These are phyloP conservation scores for Cyprinodon variegatus DNA, from an alignment of 2,113 vertebrate genomes.

Conservation along the genomic window DNA sequence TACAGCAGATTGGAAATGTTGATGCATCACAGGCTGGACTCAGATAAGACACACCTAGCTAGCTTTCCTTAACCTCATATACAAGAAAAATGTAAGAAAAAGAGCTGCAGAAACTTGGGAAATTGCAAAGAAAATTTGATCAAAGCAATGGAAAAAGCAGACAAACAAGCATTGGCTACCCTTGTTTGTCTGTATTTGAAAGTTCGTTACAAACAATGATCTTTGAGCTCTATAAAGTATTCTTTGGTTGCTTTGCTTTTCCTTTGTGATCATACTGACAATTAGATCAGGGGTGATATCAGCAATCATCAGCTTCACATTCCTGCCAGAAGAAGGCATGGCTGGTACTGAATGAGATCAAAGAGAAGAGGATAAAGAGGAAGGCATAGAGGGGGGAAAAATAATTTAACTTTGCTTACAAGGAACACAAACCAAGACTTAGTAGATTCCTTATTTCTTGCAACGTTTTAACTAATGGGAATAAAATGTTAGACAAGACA, in stretches of 20 bases:
- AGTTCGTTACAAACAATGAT: not conserved
- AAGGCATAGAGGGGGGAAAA: too few species aligned
- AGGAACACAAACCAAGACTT: too few species aligned
- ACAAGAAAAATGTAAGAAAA: not conserved
- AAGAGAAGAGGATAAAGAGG: too few species aligned
- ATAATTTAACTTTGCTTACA: too few species aligned
- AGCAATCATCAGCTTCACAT: too few species aligned
- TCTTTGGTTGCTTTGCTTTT: too few species aligned
- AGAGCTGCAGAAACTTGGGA: conserved; percentile 11
- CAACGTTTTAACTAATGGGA: too few species aligned
- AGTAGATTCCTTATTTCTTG: too few species aligned
- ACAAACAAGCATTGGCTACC: not conserved
- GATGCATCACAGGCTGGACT: conserved; percentile 46
- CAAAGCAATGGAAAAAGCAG: not conserved
- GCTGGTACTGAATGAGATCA: too few species aligned
- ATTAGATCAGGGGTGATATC: not conserved
- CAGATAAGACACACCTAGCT: conserved; percentile 67
- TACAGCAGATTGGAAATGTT: conserved; percentile 49
- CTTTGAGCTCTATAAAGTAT: not conserved
- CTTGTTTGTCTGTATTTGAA: not conserved
- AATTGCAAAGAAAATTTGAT: conserved; percentile 32
- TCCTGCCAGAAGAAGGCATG: too few species aligned
- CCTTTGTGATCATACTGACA: not conserved
- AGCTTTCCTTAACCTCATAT: conserved; percentile 48
- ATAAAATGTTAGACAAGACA: too few species aligned